Conservation (phyloP, 2,113 vertebrate species). For the Struthio camelus region DNA sequence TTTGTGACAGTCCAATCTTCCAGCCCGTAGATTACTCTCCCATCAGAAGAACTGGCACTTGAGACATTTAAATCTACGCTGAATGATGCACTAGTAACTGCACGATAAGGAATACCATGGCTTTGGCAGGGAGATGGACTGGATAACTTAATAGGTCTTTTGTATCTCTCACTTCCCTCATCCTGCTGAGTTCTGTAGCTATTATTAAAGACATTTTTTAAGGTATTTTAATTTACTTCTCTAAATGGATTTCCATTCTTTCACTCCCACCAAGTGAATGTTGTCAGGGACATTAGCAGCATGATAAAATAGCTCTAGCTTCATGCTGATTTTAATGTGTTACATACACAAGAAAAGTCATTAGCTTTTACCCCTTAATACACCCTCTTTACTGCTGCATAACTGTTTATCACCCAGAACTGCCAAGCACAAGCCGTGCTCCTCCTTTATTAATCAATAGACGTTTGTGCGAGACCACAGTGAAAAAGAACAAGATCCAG, state of each 20-base stretch:
- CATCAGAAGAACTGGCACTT: background rate
- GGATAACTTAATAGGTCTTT: conserved; percentile 44
- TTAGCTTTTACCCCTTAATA: conserved; percentile 58
- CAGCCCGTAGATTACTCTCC: background rate
- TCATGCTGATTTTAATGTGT: conserved; percentile 48
- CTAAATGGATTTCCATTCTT: conserved; percentile 62
- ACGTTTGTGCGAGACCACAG: background rate
- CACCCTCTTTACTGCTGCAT: conserved; percentile 30
- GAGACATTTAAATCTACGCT: background rate
- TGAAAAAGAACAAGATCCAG: background rate
- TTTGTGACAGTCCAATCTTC: background rate
- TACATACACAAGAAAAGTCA: conserved; percentile 51
- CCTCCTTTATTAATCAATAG: conserved; percentile 19
- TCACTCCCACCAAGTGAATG: conserved; percentile 42
- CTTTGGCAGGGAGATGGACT: conserved; percentile 43
- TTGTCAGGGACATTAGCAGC: conserved; percentile 63
- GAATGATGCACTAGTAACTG: background rate
- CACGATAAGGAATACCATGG: background rate
- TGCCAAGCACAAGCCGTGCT: background rate
- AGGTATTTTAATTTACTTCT: conserved; percentile 70
- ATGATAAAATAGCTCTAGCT: conserved; percentile 64
- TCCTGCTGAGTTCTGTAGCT: conserved; percentile 15
- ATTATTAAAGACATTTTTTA: conserved; percentile 71
- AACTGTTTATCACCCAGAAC: conserved; percentile 51
- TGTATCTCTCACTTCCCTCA: conserved; percentile 29